Evolutionary conservation across 2,888 invertebrate species (phyloP), one percentile per base, ranked within the genome.

Genomic region (Drosophila algonquin): DNA sequence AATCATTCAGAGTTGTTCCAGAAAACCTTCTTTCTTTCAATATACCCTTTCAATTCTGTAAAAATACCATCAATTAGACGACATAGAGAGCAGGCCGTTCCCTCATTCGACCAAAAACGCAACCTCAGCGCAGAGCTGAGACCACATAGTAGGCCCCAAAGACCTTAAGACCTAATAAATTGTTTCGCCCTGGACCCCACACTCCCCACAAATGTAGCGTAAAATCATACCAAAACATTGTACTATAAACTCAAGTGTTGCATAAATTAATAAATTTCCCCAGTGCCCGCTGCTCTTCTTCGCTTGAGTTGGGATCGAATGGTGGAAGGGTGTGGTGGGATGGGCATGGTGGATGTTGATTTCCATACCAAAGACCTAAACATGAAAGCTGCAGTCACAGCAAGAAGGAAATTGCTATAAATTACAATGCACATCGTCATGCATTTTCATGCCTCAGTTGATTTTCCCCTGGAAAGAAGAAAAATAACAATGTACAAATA

Each of bases 381-480:
- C 67, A 55, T 53, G 57, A 59, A 73, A 74, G 63, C 60, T 83
- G 83, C 81, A 86, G 75, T 60, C 74, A 68, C 73, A 70, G 76
- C 78, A 74, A 57, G 60, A 60, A 79, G 86, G 86, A 82, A 86
- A 81, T 79, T 74, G 81, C 79, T 79, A 71, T 86, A 83, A 86
- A 82, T 83, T 83, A 83, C 77, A 75, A 67, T 74, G 69, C 70
- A 40, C 40, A 80, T 50, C 62, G 68, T 54, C 46, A 68, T 62
- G 82, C 82, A 76, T 85, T 81, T 85, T 82, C 80, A 81, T 76
- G 81, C 70, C 80, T 81, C 72, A 85, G 83, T 82, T 79, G 79
- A 64, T 58, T 80, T 73, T 72, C 12, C 14, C 14, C 40, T 14
- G 18, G 57, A 73, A 73, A 69, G 65, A 73, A 44, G 46, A 59